Evolutionary conservation across 2,113 vertebrate species (phyloP), one percentile per base, ranked within the genome.

Genomic region (Dunckerocampus dactyliophorus): DNA sequence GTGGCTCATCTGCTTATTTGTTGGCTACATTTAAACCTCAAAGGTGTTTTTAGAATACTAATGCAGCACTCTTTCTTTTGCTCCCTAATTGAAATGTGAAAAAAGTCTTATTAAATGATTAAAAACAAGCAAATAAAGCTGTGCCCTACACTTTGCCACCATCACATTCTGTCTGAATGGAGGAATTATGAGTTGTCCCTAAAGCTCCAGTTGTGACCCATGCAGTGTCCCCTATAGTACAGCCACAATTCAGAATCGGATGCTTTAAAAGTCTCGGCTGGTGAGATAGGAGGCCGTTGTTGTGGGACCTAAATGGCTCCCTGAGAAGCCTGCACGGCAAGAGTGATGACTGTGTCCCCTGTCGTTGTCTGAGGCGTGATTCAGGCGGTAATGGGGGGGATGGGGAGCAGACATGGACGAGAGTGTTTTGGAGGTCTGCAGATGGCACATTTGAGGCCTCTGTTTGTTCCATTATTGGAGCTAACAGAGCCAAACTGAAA

Each of bases 261-360:
- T 79, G 77, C 76, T 86, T 85, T 83, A 82, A 74, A 55, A 71
- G 51, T 46, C 28, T 62, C 55, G 62, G 74, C 77, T 85, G 79
- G 75, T 0, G 62, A 86, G 79, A 84, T 81, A 85, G 81, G 71
- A 73, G 80, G 75, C 74, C 67, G 53, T 85, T 88, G 84, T 85
- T 37, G 74, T 67, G 56, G 56, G 49, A 56, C 66, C 62, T 85
- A 85, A 88, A 88, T 83, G 83, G 79, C 62, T 86, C 80, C 75
- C 80, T 60, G 75, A 84, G 76, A 79, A 59, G 59, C 45, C 17
- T 3, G 24, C 24, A 67, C 59, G 78, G 80, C 62, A 61, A 74
- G 85, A 83, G 37, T 76, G 77, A 82, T 82, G 81, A 83, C 81
- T 79, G 69, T 78, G 80, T 85, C 82, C 77, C 79, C 76, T 81